Evolutionary conservation across 2,888 invertebrate genomes (phyloP).

Genomic region (Lithophane socia): DNA sequence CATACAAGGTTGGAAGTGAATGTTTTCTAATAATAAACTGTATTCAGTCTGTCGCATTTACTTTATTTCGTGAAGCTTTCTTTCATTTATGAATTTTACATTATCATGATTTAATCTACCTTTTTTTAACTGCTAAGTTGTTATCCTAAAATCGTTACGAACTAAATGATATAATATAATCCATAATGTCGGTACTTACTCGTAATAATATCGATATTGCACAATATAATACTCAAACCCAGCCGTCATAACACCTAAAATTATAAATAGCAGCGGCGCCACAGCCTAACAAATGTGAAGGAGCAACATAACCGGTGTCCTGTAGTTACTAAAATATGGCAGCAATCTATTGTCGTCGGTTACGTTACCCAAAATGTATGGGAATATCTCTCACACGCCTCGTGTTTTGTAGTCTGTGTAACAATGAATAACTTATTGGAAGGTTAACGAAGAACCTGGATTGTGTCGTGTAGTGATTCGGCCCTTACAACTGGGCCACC

Average conservation of each 20-base stretch:
- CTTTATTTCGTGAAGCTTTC: not conserved
- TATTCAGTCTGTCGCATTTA: not conserved
- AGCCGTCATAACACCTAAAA: not conserved
- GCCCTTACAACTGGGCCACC: too few species aligned
- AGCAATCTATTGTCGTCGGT: constrained; percentile 27
- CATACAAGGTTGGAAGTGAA: not conserved
- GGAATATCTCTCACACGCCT: not conserved
- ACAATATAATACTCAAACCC: not conserved
- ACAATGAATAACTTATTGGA: not conserved
- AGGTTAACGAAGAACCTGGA: not conserved
- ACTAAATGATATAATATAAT: too few species aligned
- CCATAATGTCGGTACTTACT: not conserved
- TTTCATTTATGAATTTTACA: too few species aligned
- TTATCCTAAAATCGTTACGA: not conserved
- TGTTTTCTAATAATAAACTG: not conserved
- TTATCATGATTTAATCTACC: not conserved
- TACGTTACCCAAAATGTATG: constrained; percentile 11
- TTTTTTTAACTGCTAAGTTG: not conserved
- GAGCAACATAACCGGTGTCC: not conserved
- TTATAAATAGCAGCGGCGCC: not conserved
- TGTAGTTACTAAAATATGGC: constrained; percentile 32
- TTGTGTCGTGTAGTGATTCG: not conserved
- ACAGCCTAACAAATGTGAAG: constrained; percentile 22
- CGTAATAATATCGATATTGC: too few species aligned
- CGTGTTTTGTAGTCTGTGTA: constrained; percentile 1